A percentile compares a stretch with the other conserved stretches of the same genome.
phyloP scores from a whole-genome alignment of 1,140 invertebrate species.

The Eumeta japonica region DNA sequence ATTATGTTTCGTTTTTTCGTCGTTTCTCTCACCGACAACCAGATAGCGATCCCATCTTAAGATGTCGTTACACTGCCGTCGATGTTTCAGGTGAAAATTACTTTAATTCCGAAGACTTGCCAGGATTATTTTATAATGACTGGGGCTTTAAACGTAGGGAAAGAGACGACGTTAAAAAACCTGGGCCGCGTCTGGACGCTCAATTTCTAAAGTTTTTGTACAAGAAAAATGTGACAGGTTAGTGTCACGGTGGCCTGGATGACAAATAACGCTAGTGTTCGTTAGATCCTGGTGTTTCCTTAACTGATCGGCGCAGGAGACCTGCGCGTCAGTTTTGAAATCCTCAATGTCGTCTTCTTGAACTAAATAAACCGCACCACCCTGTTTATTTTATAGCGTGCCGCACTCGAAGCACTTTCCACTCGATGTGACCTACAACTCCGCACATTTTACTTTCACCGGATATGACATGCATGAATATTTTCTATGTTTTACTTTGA shows the following conservation, averaged over 20 bases:
- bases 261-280: no score
- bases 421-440: slow-evolving; percentile 41
- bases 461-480: not conserved
- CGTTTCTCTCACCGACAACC: no score
- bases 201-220: slow-evolving; percentile 48
- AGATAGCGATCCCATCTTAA: no score
- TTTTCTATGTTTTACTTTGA: slow-evolving; percentile 3
- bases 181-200: slow-evolving; percentile 73
- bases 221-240: slow-evolving; percentile 54
- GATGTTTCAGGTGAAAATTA: slow-evolving; percentile 56
- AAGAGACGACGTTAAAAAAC: slow-evolving; percentile 92
- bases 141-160: slow-evolving; percentile 81
- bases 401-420: not conserved
- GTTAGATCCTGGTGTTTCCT: slow-evolving; percentile 41
- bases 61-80: no score
- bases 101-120: slow-evolving; percentile 51
- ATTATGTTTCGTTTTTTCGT: no score
- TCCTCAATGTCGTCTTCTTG: not conserved
- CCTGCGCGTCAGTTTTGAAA: not conserved
- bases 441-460: slow-evolving; percentile 36
- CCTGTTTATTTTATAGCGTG: not conserved
- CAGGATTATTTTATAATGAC: slow-evolving; percentile 55
- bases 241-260: slow-evolving; percentile 43
- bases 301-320: not conserved
- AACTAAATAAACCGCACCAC: not conserved